Evolutionary conservation across 2,888 invertebrate species (phyloP).

Genomic region (Yponomeuta sedellus): DNA sequence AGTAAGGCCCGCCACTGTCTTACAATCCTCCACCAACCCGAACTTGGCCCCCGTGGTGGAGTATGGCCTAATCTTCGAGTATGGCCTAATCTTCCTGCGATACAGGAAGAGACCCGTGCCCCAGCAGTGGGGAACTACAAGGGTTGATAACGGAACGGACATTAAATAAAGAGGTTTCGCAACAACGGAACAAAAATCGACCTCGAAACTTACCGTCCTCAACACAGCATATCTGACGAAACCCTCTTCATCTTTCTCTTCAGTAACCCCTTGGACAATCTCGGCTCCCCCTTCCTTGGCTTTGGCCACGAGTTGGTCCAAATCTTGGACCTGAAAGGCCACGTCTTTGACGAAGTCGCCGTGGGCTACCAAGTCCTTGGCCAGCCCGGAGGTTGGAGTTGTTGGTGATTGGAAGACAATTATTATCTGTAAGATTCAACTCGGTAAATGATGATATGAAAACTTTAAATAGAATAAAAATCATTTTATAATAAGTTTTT

Average conservation of each 20-base stretch:
- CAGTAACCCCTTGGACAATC: slow-evolving; percentile 88
- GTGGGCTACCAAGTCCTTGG: slow-evolving; percentile 86
- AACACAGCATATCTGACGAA: slow-evolving; percentile 89
- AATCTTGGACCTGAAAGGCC: slow-evolving; percentile 93
- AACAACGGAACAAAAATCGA: too few species aligned
- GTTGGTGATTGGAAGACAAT: slow-evolving; percentile 95
- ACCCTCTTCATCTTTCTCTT: slow-evolving; percentile 90
- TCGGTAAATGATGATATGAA: not conserved
- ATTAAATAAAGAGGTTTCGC: too few species aligned
- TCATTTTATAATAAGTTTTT: too few species aligned
- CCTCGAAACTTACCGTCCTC: slow-evolving; percentile 81
- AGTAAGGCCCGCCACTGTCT: too few species aligned
- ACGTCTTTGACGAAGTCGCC: slow-evolving; percentile 98
- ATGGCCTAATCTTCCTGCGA: too few species aligned
- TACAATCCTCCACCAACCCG: too few species aligned
- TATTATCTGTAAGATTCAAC: slow-evolving; percentile 77
- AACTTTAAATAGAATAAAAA: too few species aligned
- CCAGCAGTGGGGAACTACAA: too few species aligned
- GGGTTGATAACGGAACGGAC: too few species aligned
- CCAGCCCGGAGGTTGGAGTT: slow-evolving; percentile 78
- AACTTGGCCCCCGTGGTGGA: too few species aligned
- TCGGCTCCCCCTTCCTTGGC: slow-evolving; percentile 91
- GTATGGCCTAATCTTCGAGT: too few species aligned
- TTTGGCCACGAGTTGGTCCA: slow-evolving; percentile 87
- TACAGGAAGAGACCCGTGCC: too few species aligned